Evolutionary conservation across 2,888 invertebrate species (phyloP), one percentile per base, ranked within the genome.

Genomic region (Leucania comma): DNA sequence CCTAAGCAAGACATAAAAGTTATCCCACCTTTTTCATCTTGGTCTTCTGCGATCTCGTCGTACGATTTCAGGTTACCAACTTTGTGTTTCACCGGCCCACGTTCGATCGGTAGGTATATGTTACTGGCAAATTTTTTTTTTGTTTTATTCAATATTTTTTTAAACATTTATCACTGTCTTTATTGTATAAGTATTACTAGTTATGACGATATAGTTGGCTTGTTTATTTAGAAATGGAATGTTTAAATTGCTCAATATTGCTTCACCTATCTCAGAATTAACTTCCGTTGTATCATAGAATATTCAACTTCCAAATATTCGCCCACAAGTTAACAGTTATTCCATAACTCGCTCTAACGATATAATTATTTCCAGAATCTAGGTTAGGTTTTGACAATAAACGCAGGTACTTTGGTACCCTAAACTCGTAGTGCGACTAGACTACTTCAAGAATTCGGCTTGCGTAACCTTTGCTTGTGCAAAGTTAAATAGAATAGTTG

Each of bases 331-430:
- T 57, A 29, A 20, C 32, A 70, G 24, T 32, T 22, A 42, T 53
- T 57, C 48, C 42, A 61, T 67, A 79, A 50, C 62, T 79, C 51
- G 42, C 12, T 3, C 38, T 75, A 65, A 72, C 62, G 72, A 65
- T 63, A 42, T 72, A 79, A 72, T 75, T 75, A 79, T 79, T 79
- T 66, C 14, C 10, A 29, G 71, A 59, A 78, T 54, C 26, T 75
- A 78, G 82, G 70, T 56, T 57, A 68, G 58, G 57, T 81, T 81
- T 82, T 82, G 82, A 82, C 83, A 82, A 81, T 70, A 68, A 73
- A 72, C 63, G 42, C 69, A 75, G 64, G 70, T 68, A 74, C 51
- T n/a, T 60, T n/a, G 9, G 14, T 66, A 63, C 35, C n/a, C 35
- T 12, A 26, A 59, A 56, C 60, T 50, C 12, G 53, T 77, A 69